phyloP scores from a whole-genome alignment of 2,888 invertebrate species.

The Dynastes hyllus region DNA sequence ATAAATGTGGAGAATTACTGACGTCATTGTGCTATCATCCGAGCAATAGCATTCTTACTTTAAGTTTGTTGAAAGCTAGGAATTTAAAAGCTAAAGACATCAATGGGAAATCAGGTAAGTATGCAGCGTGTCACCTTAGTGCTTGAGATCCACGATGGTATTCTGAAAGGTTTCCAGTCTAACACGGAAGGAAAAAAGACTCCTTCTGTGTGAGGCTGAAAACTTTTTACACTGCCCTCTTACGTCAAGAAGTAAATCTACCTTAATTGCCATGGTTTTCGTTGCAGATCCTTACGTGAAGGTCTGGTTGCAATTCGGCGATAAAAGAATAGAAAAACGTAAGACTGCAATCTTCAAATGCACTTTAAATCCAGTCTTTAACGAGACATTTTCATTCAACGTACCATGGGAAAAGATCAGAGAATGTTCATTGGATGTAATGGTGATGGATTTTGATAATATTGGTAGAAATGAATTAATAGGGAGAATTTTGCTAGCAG shows the following conservation, averaged over 20 bases:
- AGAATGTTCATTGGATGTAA: slow-evolving; percentile 94
- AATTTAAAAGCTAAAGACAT: slow-evolving; percentile 97
- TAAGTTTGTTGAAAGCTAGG: slow-evolving; percentile 93
- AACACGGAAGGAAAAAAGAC: neutral
- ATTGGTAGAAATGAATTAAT: slow-evolving; percentile 95
- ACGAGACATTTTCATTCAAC: slow-evolving; percentile 96
- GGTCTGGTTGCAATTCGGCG: slow-evolving; percentile 96
- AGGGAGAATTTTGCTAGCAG: slow-evolving; percentile 93
- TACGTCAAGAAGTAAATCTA: too few species aligned
- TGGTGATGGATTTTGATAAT: slow-evolving; percentile 98
- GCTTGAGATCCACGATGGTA: too few species aligned
- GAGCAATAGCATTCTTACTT: slow-evolving; percentile 92
- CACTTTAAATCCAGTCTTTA: slow-evolving; percentile 96
- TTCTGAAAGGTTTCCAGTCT: too few species aligned
- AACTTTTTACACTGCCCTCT: too few species aligned
- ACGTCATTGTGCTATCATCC: slow-evolving; percentile 97
- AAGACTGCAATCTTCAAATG: slow-evolving; percentile 96
- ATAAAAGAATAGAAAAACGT: slow-evolving; percentile 95
- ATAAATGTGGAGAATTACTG: slow-evolving; percentile 93
- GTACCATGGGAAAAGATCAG: slow-evolving; percentile 98
- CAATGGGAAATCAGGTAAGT: slow-evolving; percentile 92
- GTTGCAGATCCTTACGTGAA: slow-evolving; percentile 96
- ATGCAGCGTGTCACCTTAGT: neutral
- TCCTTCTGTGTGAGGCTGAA: too few species aligned
- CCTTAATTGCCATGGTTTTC: too few species aligned